Conservation (phyloP, 2,797 vertebrate species). For the Euphonia xanthogaster region DNA sequence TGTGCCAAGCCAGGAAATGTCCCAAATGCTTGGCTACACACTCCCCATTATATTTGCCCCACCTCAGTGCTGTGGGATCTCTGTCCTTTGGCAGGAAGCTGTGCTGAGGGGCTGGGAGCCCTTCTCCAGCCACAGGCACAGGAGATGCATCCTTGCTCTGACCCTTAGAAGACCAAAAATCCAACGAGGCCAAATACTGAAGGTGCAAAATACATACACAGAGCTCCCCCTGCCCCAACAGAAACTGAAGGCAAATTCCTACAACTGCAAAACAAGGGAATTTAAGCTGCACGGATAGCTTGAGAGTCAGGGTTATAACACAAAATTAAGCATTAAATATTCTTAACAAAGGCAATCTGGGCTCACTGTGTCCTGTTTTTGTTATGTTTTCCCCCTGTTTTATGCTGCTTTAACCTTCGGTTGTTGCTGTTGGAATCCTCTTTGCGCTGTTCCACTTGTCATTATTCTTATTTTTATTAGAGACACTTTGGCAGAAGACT, state of each 20-base stretch:
- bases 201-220: not conserved
- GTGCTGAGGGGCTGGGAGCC: not conserved
- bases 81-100: not conserved
- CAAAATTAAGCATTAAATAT: slow-evolving; percentile 39
- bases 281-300: not conserved
- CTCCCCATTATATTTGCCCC: not conserved
- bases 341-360: slow-evolving; percentile 36
- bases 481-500: slow-evolving; percentile 69
- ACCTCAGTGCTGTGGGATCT: not conserved
- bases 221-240: not conserved
- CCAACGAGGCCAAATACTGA: not conserved
- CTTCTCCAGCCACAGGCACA: not conserved
- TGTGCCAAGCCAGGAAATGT: slow-evolving; percentile 28
- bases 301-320: not conserved
- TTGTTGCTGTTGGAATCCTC: slow-evolving; percentile 75
- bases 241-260: not conserved
- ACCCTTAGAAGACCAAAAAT: not conserved
- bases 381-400: slow-evolving; percentile 53
- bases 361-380: slow-evolving; percentile 40
- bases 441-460: slow-evolving; percentile 59
- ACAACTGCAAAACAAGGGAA: not conserved
- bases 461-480: slow-evolving; percentile 71
- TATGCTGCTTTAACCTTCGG: slow-evolving; percentile 62
- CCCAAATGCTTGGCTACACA: not conserved
- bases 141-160: not conserved